Evolutionary conservation across 2,888 invertebrate species (phyloP), one percentile per base, ranked within the genome.

Genomic region (Pelosia muscerda): DNA sequence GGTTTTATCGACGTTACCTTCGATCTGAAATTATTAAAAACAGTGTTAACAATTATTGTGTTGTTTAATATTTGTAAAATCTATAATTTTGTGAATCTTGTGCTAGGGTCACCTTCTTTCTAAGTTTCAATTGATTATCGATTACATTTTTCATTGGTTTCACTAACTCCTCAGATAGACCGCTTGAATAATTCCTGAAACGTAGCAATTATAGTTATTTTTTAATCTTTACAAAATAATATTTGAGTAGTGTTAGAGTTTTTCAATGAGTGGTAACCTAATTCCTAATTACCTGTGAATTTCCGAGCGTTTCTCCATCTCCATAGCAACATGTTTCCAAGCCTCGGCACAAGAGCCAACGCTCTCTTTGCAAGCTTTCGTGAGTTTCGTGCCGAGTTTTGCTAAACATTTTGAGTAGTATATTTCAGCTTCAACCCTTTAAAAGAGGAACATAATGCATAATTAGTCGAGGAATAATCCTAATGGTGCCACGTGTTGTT

Each of bases 241-340:
- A 69, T 55, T 22, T 23, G 34, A 28, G 25, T 19, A 15, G 6
- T 10, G 9, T 6, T 70, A 15, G 0, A 62, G 22, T 70, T 26
- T 63, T 66, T 42, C 15, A 56, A 59, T 42, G 22, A n/a, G 5
- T n/a, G n/a, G n/a, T n/a, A n/a, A n/a, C n/a, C n/a, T n/a, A n/a
- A n/a, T n/a, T 55, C 2, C 19, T 15, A 53, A 28, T 72, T 90
- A 96, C 96, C 97, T 96, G 95, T 99, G 99, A 66, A 98, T 96
- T 88, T 99, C 98, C 49, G 98, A 97, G 83, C 98, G 97, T 76
- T 97, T 96, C 90, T 99, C 99, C 97, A 99, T 97, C 92, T 98
- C 98, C n/a, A 97, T 95, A 63, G 98, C 98, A 72, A 98, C 98
- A 77, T 97, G 96, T 91, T 98, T 97, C 98, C 98, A 99, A 66